phyloP scores from a whole-genome alignment of 2,797 vertebrate genomes.

The Acanthornis magna region DNA sequence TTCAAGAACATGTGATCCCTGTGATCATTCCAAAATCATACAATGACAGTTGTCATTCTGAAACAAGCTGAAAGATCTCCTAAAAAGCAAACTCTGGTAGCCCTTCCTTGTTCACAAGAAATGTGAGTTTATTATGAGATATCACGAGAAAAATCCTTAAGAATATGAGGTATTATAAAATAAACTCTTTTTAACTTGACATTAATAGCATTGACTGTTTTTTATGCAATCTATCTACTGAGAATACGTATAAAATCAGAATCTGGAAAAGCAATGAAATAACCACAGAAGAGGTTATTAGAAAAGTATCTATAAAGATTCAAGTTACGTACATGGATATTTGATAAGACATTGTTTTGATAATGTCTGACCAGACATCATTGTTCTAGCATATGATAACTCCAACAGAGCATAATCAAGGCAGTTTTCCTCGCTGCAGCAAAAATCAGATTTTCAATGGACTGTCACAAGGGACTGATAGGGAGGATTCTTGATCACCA shows the following conservation, averaged over 20 bases:
- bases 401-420: not conserved
- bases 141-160: not conserved
- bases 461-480: not conserved
- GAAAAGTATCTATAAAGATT: not conserved
- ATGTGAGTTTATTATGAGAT: not conserved
- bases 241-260: not conserved
- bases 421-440: not conserved
- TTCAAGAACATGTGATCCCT: not conserved
- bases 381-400: not conserved
- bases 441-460: not conserved
- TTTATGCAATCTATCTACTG: not conserved
- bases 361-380: not conserved
- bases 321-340: not conserved
- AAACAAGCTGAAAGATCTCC: not conserved
- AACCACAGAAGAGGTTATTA: not conserved
- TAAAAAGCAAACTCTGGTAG: not conserved
- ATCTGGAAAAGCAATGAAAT: not conserved
- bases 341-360: not conserved
- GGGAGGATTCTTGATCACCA: not conserved
- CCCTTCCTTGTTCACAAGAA: not conserved
- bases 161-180: not conserved
- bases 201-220: rapidly evolving
- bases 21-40: not conserved
- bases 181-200: not conserved
- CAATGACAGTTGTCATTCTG: not conserved